Base-by-base conservation (phyloP, 2,888 invertebrate species). In the Poecilus cupreus region DNA sequence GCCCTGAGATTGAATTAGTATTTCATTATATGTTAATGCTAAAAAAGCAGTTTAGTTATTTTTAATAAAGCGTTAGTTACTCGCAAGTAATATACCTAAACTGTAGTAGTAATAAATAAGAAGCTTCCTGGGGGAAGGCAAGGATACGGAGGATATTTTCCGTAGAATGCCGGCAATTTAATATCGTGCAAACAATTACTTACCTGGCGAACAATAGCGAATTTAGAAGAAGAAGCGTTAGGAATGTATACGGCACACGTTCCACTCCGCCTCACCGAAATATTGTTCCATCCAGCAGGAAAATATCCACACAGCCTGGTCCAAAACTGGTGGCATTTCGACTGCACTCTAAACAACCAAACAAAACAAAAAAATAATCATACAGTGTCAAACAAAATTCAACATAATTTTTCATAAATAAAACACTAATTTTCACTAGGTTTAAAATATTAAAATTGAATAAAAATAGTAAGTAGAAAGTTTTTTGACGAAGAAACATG, bases 91-190 rank as follows among this genome's bases (percentile, higher is more conserved):
- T 26, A 24, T 60, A n/a, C n/a, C n/a, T n/a, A 60, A 60, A 24
- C 24, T 22, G 24, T 13, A 60, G 13, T 60, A 24, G n/a, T 26
- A 60, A 60, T 60, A 60, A 60, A 60, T 60, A 60, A 60, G 26
- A 26, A 60, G 60, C 60, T 26, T 43, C 13, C n/a, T 10, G 6
- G 60, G 54, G 26, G 5, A 60, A n/a, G n/a, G 60, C 60, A 43
- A 43, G 43, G 43, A 10, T 43, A 43, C 43, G 13, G 43, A 13
- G 11, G 22, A 24, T 26, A n/a, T 13, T 60, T 60, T 60, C 46
- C 2, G 22, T 20, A 70, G 79, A 79, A 79, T 79, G 68, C 68
- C 51, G 51, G 68, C 79, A 79, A 79, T 79, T 79, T 79, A 79
- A 79, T 79, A 79, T 79, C 70, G 24, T n/a, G 79, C 46, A 54